A percentile compares a stretch with the other conserved stretches of the same genome.
Conservation (phyloP, 1,140 invertebrate genomes). For the Geopemphigus sp. region DNA sequence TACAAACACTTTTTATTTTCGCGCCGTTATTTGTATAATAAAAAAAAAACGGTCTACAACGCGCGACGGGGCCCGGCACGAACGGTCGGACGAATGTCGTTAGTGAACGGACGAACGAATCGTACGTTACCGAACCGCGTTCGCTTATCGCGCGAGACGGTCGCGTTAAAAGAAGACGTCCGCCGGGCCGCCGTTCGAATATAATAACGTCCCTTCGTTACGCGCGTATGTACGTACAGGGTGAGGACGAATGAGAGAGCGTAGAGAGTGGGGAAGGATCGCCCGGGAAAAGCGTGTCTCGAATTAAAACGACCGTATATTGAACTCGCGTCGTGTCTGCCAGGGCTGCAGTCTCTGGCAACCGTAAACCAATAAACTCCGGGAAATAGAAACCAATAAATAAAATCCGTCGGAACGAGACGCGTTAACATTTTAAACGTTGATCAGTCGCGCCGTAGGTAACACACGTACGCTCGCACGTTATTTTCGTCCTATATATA, state of each 20-base stretch:
- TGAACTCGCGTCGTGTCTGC: background rate
- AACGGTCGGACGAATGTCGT: too few species aligned
- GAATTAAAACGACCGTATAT: background rate
- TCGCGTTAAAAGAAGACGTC: background rate
- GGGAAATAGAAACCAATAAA: background rate
- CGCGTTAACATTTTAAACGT: background rate
- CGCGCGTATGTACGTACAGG: too few species aligned
- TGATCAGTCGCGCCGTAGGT: background rate
- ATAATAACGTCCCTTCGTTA: background rate
- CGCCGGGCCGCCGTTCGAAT: background rate
- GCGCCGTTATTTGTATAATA: too few species aligned
- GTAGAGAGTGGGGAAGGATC: too few species aligned
- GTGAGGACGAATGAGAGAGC: too few species aligned
- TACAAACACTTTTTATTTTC: constrained; percentile 14
- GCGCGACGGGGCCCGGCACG: constrained; percentile 4
- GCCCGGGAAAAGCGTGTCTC: background rate
- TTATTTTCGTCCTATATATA: too few species aligned
- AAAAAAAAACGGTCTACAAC: background rate
- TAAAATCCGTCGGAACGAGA: background rate
- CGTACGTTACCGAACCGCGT: constrained; percentile 14
- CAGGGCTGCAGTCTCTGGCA: background rate
- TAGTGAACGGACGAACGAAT: constrained; percentile 25
- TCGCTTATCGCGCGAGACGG: background rate
- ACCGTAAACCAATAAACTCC: background rate
- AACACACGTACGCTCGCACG: too few species aligned